Base-by-base conservation (phyloP, 2,113 vertebrate species). In the Vanacampus margaritifer region DNA sequence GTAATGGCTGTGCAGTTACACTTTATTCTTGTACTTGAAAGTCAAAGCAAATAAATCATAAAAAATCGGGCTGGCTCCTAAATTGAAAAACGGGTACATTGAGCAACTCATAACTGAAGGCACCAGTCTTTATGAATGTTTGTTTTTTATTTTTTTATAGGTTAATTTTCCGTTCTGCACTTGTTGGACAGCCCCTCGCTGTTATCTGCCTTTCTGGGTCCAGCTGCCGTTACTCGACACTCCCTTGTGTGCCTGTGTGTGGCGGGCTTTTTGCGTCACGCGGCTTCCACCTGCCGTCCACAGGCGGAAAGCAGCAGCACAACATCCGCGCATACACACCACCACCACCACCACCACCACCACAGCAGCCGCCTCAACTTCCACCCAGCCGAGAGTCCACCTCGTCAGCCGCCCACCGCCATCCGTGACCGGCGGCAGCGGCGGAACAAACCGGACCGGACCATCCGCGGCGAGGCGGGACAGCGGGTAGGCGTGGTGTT, bases 391-490 rank as follows among this genome's bases (percentile, higher is more conserved):
- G 57, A 37, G 17, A n/a, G 48, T n/a, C n/a, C 14, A 62, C 50
- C 21, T 21, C 32, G 26, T 3, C 54, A 8, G 60, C 39, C 26
- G 62, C 37, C 60, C n/a, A 43, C 60, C 13, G 37, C 60, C 39
- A 45, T 39, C 60, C 60, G n/a, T 17, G 39, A 43, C 65, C 63
- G 71, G 67, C 58, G 63, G 67, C 13, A 43, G 46, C 35, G 35
- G 69, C 63, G 65, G 70, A 64, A 64, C 62, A 24, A 72, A 80
- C 59, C 59, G 87, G 83, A 88, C 51, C 74, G 16, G 68, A 86
- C 84, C 82, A 89, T 88, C 78, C 75, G 77, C 72, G 3, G 72
- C 57, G 75, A 73, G 14, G 26, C 54, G 7, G 26, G 54, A 28
- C 69, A 67, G 3, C 19, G 1, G 54, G 14, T 16, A 54, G 23